Conservation (phyloP, 2,113 vertebrate genomes). For the Malurus elegans region DNA sequence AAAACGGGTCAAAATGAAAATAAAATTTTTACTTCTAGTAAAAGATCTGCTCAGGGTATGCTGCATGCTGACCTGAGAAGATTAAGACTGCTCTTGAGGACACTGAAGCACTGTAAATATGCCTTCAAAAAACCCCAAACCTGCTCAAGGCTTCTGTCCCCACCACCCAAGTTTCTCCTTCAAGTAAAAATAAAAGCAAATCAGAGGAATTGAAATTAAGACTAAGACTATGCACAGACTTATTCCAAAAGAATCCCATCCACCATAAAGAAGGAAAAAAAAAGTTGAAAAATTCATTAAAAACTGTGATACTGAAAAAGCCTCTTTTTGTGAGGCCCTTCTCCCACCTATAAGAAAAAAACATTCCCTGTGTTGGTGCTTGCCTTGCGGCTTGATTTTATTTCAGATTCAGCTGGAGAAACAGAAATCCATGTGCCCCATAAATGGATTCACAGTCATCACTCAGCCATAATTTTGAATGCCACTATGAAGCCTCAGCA, state of each 20-base stretch:
- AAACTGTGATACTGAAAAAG: neutral
- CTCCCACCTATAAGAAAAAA: neutral
- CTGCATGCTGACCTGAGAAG: neutral
- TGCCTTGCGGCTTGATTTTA: neutral
- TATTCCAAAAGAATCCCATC: neutral
- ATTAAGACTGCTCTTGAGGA: neutral
- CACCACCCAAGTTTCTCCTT: neutral
- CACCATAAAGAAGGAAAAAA: neutral
- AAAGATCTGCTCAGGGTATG: neutral
- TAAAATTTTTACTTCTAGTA: neutral
- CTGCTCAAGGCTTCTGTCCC: neutral
- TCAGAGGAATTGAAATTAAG: neutral
- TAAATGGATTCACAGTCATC: neutral
- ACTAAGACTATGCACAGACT: neutral
- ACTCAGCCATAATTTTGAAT: neutral
- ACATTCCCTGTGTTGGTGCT: accelerated
- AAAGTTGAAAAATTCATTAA: neutral
- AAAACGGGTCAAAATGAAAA: neutral
- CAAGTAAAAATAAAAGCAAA: neutral
- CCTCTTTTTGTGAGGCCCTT: neutral
- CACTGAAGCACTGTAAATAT: neutral
- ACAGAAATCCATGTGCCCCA: neutral
- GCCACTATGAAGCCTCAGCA: neutral
- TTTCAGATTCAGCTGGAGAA: neutral
- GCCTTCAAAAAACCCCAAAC: neutral